These are phyloP conservation scores for Heterodera filipjevi DNA, from an alignment of 2,888 invertebrate genomes.

Conservation along the genomic window DNA sequence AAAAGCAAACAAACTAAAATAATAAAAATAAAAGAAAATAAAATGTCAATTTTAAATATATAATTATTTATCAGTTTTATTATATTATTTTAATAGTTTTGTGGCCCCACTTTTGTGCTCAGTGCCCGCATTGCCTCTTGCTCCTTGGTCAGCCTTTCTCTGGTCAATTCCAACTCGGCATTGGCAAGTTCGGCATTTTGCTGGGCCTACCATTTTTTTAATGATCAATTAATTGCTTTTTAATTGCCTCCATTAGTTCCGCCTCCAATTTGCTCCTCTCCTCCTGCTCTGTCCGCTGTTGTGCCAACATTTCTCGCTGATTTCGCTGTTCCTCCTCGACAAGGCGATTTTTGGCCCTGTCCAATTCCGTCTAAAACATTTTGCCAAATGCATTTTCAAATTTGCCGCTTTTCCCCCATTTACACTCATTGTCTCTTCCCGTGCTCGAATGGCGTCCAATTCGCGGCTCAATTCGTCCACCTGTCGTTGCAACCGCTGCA, in stretches of 20 bases:
- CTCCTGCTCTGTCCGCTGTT: not conserved
- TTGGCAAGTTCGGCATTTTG: conserved; percentile 17
- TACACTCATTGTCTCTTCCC: conserved; percentile 27
- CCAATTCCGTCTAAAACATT: conserved; percentile 30
- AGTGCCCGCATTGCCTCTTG: conserved; percentile 37
- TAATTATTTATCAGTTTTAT: no score
- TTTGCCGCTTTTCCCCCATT: not conserved
- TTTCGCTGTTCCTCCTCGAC: not conserved
- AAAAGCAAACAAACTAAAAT: no score
- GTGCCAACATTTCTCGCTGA: conserved; percentile 5
- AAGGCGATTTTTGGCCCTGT: not conserved
- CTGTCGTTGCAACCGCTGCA: conserved; percentile 22
- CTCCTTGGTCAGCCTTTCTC: conserved; percentile 41
- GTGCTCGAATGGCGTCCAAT: conserved; percentile 21
- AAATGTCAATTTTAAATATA: no score
- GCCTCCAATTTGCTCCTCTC: not conserved
- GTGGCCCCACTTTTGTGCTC: conserved; percentile 14
- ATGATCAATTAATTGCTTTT: not conserved
- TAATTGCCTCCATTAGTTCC: conserved; percentile 5
- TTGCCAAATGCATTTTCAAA: conserved; percentile 1
- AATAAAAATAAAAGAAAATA: not conserved
- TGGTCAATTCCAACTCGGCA: conserved; percentile 34
- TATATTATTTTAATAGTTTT: no score
- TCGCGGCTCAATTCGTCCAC: conserved; percentile 21
- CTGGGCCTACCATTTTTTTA: not conserved